Base-by-base conservation (phyloP, 2,888 invertebrate species). In the Notodonta ziczac region DNA sequence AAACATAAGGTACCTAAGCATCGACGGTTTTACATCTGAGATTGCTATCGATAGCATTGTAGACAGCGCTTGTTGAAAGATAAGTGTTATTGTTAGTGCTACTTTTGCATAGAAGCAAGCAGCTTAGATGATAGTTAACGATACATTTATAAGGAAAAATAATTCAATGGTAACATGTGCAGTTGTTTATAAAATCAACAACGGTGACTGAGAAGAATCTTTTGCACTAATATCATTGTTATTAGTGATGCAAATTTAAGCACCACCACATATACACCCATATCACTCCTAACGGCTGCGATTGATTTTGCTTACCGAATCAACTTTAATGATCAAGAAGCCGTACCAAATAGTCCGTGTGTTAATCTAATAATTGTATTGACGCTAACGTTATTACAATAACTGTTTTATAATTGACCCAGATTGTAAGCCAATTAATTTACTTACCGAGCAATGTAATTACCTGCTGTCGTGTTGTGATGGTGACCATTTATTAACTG, bases 331-430 rank as follows among this genome's bases (percentile, higher is more conserved):
- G 32, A 70, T 60, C 50, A 32, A 56, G 73, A 74, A 74, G 73
- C 74, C 73, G 40, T 72, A 72, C 61, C 56, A 57, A 60, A 24
- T 64, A 32, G 50, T 40, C 51, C 58, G 46, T 57, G 51, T 63
- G 70, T 68, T 24, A 24, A 72, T 66, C 66, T 66, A 67, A 70
- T 72, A 66, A 63, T 60, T 66, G 62, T 66, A 74, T 64, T 65
- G 62, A 63, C 66, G 68, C 63, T 70, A 72, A 69, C 74, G 57
- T 66, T 61, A 61, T 61, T 61, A 68, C 35, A n/a, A 58, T 56
- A 63, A 51, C 61, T 67, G 60, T 53, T 54, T 53, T 39, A 39
- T 39, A 54, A 39, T 14, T 59, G 16, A 57, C 55, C 52, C 50
- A 50, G 46, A 69, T 61, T 59, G 42, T 42, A 2, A 46, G 13